A percentile compares a stretch with the other conserved stretches of the same genome.
These are phyloP conservation scores for Eupsilia transversa DNA, from an alignment of 2,888 invertebrate species.

Conservation along the genomic window DNA sequence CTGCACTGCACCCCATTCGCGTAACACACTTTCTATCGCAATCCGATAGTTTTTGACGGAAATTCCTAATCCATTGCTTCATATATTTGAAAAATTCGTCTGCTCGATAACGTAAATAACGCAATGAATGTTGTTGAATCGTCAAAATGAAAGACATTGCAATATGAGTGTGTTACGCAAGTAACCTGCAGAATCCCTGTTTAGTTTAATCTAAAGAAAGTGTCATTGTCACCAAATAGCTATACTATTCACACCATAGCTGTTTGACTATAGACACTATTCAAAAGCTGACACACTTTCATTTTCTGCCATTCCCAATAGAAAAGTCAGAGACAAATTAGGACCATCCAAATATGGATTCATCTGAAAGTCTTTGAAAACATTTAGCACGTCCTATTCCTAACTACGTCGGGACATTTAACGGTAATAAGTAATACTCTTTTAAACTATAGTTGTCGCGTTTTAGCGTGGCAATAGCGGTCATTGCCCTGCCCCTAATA, in stretches of 20 bases:
- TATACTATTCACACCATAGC: neutral
- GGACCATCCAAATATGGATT: conserved; percentile 41
- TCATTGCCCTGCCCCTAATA: neutral
- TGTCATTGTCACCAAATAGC: neutral
- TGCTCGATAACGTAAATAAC: no score
- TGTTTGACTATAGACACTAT: conserved; percentile 7
- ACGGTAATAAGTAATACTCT: conserved; percentile 38
- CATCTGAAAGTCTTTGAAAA: conserved; percentile 30
- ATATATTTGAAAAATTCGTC: no score
- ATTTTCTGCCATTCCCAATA: conserved; percentile 8
- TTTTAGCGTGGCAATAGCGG: neutral
- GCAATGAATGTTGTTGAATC: no score
- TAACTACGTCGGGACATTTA: conserved; percentile 24
- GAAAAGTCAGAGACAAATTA: conserved; percentile 34
- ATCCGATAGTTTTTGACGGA: no score
- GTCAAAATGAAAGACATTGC: no score
- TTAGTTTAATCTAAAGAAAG: neutral
- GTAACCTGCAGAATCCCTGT: no score
- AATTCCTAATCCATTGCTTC: no score
- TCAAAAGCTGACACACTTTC: conserved; percentile 24
- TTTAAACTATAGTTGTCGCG: neutral
- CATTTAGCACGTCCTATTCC: conserved; percentile 20
- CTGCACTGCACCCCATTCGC: no score
- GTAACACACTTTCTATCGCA: no score
- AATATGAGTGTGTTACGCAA: no score